Base-by-base conservation (phyloP, 2,888 invertebrate species). In the Lepeophtheirus nordmannii region DNA sequence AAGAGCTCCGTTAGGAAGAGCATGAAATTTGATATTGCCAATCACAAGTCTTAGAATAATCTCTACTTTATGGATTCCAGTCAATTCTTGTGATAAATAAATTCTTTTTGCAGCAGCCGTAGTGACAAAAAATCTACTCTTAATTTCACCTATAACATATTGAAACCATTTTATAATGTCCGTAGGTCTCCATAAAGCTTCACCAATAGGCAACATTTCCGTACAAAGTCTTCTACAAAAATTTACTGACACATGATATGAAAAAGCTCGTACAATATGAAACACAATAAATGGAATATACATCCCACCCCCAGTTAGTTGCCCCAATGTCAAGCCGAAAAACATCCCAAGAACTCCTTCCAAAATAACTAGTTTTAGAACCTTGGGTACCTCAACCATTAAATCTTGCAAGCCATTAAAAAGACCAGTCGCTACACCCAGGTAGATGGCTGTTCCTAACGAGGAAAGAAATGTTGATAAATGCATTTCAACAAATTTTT, bases 201-300 rank as follows among this genome's bases (percentile, higher is more conserved):
- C 17, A 3, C 53, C 53, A 3, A 46, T 46, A 46, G 53, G 53
- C 14, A 46, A 17, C 14, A n/a, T 46, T 46, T 17, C 53, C n/a
- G 53, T n/a, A 8, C 53, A 46, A 46, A 46, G 14, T 17, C 53
- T 46, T 46, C 17, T 46, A 46, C 53, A 46, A 46, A 46, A n/a
- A 17, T 46, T 46, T 14, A 46, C 53, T 46, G 53, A 46, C 5
- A 46, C 53, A 17, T 46, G 53, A 17, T 46, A 46, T 14, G 53
- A 46, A 8, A 46, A n/a, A 17, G 53, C 53, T 46, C 53, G 53
- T n/a, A 46, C 53, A 17, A 46, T 46, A 46, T 46, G 53, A 46
- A 46, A 46, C 53, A 46, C 53, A 17, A 46, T 8, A 46, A n/a
- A 46, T 14, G 53, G 53, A 17, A 46, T n/a, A 46, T 46, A 46